phyloP scores from a whole-genome alignment of 2,888 invertebrate species.

The Gerris lacustris region DNA sequence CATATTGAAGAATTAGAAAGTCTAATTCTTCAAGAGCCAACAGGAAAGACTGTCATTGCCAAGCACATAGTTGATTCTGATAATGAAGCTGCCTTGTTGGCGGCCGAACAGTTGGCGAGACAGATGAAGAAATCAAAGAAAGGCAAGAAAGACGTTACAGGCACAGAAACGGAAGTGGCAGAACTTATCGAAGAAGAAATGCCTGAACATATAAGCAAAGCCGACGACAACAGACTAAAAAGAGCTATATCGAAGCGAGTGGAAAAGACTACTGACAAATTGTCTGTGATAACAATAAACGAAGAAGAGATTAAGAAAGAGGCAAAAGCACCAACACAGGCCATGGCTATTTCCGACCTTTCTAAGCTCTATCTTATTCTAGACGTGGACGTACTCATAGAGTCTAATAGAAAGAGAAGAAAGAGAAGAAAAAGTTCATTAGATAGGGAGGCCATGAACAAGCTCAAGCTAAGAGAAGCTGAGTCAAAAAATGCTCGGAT shows the following conservation, averaged over 20 bases:
- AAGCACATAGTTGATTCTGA: not conserved
- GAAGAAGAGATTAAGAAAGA: not conserved
- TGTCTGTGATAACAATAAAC: not conserved
- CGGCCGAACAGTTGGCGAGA: not conserved
- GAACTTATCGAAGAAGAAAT: not conserved
- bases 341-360: not conserved
- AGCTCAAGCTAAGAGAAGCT: not conserved
- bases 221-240: not conserved
- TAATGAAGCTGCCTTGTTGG: not conserved
- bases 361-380: not conserved
- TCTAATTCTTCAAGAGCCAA: not conserved
- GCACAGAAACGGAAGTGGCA: not conserved
- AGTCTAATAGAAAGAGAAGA: not conserved
- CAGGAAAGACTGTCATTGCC: not conserved
- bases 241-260: not conserved
- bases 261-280: not conserved
- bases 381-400: constrained; percentile 1
- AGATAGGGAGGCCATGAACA: not conserved
- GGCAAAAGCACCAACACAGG: not conserved
- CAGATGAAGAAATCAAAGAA: not conserved
- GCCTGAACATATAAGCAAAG: not conserved
- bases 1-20: not conserved
- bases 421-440: constrained; percentile 1
- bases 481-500: not conserved
- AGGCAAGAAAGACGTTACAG: not conserved